Percentiles rank a stretch among this genome's conserved stretches.
These are phyloP conservation scores for Batillaria attramentaria DNA, from an alignment of 1,140 invertebrate species.

Conservation along the genomic window DNA sequence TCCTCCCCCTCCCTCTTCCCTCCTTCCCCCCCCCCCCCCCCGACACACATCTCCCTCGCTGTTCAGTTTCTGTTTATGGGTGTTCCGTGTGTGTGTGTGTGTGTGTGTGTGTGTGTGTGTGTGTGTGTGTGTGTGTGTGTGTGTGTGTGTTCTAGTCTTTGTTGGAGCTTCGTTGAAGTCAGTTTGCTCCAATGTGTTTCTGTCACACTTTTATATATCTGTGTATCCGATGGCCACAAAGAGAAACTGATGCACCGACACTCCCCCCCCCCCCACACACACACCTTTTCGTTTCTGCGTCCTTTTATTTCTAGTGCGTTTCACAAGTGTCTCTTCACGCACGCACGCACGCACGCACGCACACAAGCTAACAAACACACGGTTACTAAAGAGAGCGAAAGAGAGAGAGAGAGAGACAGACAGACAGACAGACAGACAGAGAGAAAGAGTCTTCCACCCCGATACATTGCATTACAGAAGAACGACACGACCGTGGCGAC, in stretches of 20 bases:
- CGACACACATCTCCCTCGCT: too few relatives aligned
- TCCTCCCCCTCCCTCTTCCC: too few relatives aligned
- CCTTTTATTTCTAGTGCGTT: too few relatives aligned
- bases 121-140: slow-evolving; percentile 21
- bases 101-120: slow-evolving; percentile 7
- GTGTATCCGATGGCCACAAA: not conserved
- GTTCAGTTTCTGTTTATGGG: too few relatives aligned
- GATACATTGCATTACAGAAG: too few relatives aligned
- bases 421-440: not conserved
- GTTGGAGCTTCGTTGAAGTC: too few relatives aligned
- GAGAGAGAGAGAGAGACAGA: not conserved
- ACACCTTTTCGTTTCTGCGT: too few relatives aligned
- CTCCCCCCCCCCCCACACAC: too few relatives aligned
- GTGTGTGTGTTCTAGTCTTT: not conserved
- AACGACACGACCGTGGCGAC: too few relatives aligned
- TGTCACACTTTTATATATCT: not conserved
- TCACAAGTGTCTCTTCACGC: too few relatives aligned
- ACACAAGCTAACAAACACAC: not conserved
- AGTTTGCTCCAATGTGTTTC: not conserved
- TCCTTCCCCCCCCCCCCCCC: too few relatives aligned
- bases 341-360: not conserved
- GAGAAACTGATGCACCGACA: too few relatives aligned
- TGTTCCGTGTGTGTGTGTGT: slow-evolving; percentile 14
- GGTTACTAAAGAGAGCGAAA: not conserved
- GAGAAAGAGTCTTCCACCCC: slow-evolving; percentile 35